A percentile compares a stretch with the other conserved stretches of the same genome.
Evolutionary conservation across 1,140 invertebrate genomes (phyloP).

Genomic region (Dendroctonus valens): DNA sequence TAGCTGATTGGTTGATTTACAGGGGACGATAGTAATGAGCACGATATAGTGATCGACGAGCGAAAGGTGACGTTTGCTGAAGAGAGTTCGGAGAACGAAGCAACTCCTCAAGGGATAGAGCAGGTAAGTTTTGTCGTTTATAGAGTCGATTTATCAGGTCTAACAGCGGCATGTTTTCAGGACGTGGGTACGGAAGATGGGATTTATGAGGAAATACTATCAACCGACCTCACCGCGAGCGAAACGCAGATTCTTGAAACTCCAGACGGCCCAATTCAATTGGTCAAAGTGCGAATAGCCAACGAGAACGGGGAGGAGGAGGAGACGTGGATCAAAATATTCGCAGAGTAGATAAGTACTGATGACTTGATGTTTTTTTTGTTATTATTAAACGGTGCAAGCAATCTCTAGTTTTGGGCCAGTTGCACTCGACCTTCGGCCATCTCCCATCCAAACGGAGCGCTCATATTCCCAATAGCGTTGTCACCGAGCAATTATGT

Average conservation of each 20-base stretch:
- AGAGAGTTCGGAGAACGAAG: slow-evolving; percentile 40
- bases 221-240: slow-evolving; percentile 46
- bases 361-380: background rate
- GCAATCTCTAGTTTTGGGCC: too few relatives aligned
- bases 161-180: background rate
- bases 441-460: too few relatives aligned
- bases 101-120: slow-evolving; percentile 36
- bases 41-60: slow-evolving; percentile 58
- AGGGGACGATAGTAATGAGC: slow-evolving; percentile 49
- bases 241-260: slow-evolving; percentile 51
- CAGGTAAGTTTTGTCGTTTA: slow-evolving; percentile 29
- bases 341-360: slow-evolving; percentile 32
- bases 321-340: slow-evolving; percentile 50
- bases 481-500: too few relatives aligned
- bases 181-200: slow-evolving; percentile 40
- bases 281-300: slow-evolving; percentile 55
- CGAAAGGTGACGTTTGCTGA: slow-evolving; percentile 48
- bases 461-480: too few relatives aligned
- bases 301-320: slow-evolving; percentile 52
- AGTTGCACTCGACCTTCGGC: too few relatives aligned
- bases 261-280: slow-evolving; percentile 51
- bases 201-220: slow-evolving; percentile 46
- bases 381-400: background rate
- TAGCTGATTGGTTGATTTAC: background rate
- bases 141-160: slow-evolving; percentile 2